Conservation (phyloP, 2,113 vertebrate genomes). For the Syngnathoides biaculeatus region DNA sequence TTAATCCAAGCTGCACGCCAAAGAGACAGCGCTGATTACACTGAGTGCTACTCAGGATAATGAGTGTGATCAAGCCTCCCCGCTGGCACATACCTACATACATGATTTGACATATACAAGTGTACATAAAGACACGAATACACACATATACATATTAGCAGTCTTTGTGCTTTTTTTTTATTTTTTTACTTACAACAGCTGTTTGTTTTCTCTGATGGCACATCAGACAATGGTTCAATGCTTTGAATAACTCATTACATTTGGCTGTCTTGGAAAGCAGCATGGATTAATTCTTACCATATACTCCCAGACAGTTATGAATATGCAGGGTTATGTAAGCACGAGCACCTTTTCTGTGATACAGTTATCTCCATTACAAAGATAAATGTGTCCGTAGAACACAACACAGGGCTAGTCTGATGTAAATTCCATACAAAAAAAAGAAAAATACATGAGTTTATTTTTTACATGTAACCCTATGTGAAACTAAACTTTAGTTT, state of each 20-base stretch:
- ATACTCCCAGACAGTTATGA: background rate
- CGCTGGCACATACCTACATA: constrained; percentile 12
- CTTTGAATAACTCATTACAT: constrained; percentile 38
- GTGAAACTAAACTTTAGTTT: too few relatives aligned
- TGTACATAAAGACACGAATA: constrained; percentile 11
- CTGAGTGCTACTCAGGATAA: constrained; percentile 66
- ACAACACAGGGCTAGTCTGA: background rate
- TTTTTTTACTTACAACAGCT: constrained; percentile 35
- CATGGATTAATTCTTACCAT: background rate
- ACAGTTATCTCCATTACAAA: background rate
- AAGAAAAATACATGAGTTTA: background rate
- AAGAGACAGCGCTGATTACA: constrained; percentile 53
- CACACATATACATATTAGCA: background rate
- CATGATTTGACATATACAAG: constrained; percentile 20
- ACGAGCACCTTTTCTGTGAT: background rate
- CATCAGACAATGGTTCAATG: constrained; percentile 19
- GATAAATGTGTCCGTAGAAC: background rate
- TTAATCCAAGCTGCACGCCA: constrained; percentile 42
- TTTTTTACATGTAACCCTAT: too few relatives aligned
- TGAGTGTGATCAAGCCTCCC: constrained; percentile 48
- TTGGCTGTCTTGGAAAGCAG: constrained; percentile 19
- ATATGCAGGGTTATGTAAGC: background rate
- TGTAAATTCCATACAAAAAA: background rate
- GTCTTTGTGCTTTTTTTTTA: constrained; percentile 25
- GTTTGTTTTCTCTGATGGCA: constrained; percentile 45